phyloP scores from a whole-genome alignment of 2,113 vertebrate species.

The Nothocercus julius region DNA sequence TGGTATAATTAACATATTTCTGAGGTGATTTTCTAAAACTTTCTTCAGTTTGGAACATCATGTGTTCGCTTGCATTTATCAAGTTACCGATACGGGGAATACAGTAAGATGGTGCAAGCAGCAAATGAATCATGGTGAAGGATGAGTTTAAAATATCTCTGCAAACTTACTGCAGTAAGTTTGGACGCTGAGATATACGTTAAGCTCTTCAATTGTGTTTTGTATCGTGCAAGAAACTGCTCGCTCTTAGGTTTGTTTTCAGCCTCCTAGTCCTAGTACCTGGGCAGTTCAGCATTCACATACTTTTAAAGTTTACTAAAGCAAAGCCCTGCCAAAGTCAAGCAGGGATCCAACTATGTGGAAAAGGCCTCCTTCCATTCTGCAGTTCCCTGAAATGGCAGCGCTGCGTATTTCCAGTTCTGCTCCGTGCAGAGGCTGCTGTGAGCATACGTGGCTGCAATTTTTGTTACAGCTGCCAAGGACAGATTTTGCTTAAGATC shows the following conservation, averaged over 20 bases:
- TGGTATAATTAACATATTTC: background rate
- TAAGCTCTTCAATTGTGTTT: background rate
- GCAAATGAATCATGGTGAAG: background rate
- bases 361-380: slow-evolving; percentile 62
- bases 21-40: background rate
- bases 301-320: slow-evolving; percentile 54
- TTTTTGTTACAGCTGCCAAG: slow-evolving; percentile 59
- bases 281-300: slow-evolving; percentile 37
- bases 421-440: slow-evolving; percentile 46
- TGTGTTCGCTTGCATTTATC: background rate
- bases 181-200: background rate
- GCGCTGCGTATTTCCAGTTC: slow-evolving; percentile 47
- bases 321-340: slow-evolving; percentile 45
- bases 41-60: background rate
- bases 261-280: background rate
- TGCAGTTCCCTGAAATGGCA: slow-evolving; percentile 69
- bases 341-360: slow-evolving; percentile 55
- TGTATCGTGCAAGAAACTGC: background rate
- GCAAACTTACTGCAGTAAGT: background rate
- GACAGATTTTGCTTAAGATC: slow-evolving; percentile 51
- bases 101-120: background rate
- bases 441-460: slow-evolving; percentile 66
- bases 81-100: background rate
- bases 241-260: background rate
- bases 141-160: background rate